Evolutionary conservation across 2,797 vertebrate genomes (phyloP), one percentile per base, ranked within the genome.

Genomic region (Neosilurus hyrtlii): DNA sequence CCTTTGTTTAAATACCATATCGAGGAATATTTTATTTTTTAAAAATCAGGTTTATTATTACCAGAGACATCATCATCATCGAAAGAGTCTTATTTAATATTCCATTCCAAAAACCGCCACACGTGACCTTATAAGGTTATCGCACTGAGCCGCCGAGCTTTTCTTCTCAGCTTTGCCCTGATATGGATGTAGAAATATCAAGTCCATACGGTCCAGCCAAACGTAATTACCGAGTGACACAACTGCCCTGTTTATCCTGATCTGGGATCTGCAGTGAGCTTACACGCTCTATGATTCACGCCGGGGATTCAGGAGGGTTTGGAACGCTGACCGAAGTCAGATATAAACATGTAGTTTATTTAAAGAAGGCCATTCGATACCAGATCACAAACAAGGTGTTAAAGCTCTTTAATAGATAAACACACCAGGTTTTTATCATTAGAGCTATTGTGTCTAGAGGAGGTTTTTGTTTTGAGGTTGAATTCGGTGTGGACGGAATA

Each of bases 151-250:
- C 22, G n/a, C 12, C 14, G 56, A 51, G 9, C 7, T 0, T 61
- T 77, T 18, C 77, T 66, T 79, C 18, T 0, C 24, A 51, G 62
- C 49, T 52, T 79, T 79, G 43, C 22, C 26, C 56, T 49, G 16
- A 61, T 80, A 68, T 67, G 51, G 26, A 67, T 79, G 24, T 68
- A 51, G 61, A 66, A 79, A 82, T 80, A 77, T 78, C 63, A 84
- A 70, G 71, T 68, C 68, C 18, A 78, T 20, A 49, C 56, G 66
- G 12, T 26, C n/a, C 67, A 72, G 76, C 68, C 79, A 86, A 71
- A 72, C 51, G 68, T 70, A 77, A 89, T 90, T 88, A 84, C 84
- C 81, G 87, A 89, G 88, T 84, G 81, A 90, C 78, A 83, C 80
- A 80, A 75, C 73, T 89, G 86, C 88, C 85, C 61, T n/a, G 75